Evolutionary conservation across 1,140 invertebrate genomes (phyloP).

Genomic region (Meloidogyne floridensis): DNA sequence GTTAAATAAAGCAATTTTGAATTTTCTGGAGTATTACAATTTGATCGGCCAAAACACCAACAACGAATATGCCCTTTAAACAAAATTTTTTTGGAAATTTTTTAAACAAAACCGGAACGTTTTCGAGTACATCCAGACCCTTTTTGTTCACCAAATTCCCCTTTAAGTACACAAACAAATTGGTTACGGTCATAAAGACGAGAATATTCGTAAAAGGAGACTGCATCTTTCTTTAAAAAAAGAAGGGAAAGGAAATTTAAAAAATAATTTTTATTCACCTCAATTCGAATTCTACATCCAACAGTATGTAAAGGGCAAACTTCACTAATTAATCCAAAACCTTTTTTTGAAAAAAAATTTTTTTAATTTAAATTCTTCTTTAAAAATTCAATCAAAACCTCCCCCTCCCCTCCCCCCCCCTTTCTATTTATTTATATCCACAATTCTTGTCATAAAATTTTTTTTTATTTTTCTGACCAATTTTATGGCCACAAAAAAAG

Average conservation of each 20-base stretch:
- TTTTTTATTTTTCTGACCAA: neutral
- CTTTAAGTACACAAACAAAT: slow-evolving; percentile 51
- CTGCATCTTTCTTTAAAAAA: slow-evolving; percentile 30
- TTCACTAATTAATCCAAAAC: slow-evolving; percentile 53
- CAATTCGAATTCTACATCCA: slow-evolving; percentile 48
- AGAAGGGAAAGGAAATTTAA: neutral
- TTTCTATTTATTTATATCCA: neutral
- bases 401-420: neutral
- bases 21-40: slow-evolving; percentile 48
- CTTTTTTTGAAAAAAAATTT: slow-evolving; percentile 26
- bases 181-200: slow-evolving; percentile 53
- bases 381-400: neutral
- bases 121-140: slow-evolving; percentile 45
- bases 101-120: slow-evolving; percentile 36
- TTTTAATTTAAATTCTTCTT: neutral
- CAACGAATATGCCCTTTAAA: slow-evolving; percentile 47
- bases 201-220: slow-evolving; percentile 52
- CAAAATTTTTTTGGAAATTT: slow-evolving; percentile 10
- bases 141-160: slow-evolving; percentile 42
- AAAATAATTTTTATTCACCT: slow-evolving; percentile 11
- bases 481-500: neutral
- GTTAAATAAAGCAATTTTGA: slow-evolving; percentile 40
- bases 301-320: slow-evolving; percentile 46
- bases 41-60: slow-evolving; percentile 49
- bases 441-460: neutral